Conservation (phyloP, 2,113 vertebrate genomes). For the Grantiella picta region DNA sequence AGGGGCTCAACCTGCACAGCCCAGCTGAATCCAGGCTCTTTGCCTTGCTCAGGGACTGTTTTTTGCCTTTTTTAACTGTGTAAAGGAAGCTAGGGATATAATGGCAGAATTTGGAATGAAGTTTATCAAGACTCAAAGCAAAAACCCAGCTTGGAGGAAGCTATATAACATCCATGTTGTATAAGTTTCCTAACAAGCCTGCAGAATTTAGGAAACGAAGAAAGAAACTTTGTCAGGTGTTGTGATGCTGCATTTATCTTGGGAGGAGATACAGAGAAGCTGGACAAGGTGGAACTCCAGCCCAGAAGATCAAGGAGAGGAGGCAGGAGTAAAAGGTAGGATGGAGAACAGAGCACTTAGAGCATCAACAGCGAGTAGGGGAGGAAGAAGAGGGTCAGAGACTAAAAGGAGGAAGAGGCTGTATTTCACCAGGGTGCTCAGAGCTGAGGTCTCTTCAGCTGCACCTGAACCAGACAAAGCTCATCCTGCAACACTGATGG, state of each 20-base stretch:
- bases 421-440: not conserved
- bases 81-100: not conserved
- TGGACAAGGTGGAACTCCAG: not conserved
- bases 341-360: not conserved
- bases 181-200: not conserved
- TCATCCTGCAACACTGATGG: not conserved
- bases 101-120: not conserved
- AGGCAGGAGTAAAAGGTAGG: not conserved
- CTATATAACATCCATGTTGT: rapidly evolving
- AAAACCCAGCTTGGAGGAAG: not conserved
- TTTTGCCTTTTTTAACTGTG: not conserved
- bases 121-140: not conserved
- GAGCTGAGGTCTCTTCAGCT: not conserved
- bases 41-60: not conserved
- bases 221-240: not conserved
- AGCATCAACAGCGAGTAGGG: rapidly evolving
- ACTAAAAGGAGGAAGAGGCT: not conserved
- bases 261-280: not conserved
- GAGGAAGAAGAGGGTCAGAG: not conserved
- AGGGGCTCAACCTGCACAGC: not conserved
- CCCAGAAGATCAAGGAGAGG: not conserved
- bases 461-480: not conserved
- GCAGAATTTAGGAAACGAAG: not conserved
- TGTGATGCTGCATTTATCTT: not conserved
- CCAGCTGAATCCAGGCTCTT: not conserved